Base-by-base conservation (phyloP, 2,888 invertebrate species). In the Erynnis tages region DNA sequence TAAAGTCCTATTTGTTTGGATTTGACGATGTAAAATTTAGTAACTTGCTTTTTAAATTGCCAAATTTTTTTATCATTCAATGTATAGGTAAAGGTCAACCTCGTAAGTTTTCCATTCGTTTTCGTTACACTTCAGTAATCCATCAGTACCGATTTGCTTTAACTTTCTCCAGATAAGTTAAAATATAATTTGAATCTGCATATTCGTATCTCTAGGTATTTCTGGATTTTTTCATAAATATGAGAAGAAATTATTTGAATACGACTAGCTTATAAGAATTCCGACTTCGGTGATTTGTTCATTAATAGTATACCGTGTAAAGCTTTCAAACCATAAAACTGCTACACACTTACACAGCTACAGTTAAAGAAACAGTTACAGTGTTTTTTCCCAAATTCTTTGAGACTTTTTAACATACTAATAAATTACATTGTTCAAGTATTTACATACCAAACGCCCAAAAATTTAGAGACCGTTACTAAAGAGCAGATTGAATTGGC, bases 401-500 rank as follows among this genome's bases (percentile, higher is more conserved):
- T 14, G 29, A 14, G n/a, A 2, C 6, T 3, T 40, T 37, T 19
- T 29, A 38, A 6, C n/a, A 19, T 41, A 29, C 7, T 0, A 17
- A 23, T 49, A 35, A 43, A 27, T 41, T 27, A 27, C 32, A 32
- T 34, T 11, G n/a, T 43, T 17, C 6, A 43, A 27, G 35, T 50
- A 16, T 50, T 50, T 29, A 29, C 50, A 50, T 44, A 44, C 29
- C 19, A 37, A 44, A 16, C 37, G 23, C 14, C 27, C 10, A 7
- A 44, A 44, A 50, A 35, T 50, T 4, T 41, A 8, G 8, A 6
- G 32, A 50, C 50, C 35, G 44, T 44, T 35, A 21, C 50, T 37
- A 35, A 43, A 35, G 13, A 37, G 37, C 6, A 44, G 29, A 50
- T 50, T 44, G 35, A 44, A 11, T 37, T 27, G 43, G 43, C 38